Evolutionary conservation across 1,140 invertebrate species (phyloP).

Genomic region (Cotesia glomerata): DNA sequence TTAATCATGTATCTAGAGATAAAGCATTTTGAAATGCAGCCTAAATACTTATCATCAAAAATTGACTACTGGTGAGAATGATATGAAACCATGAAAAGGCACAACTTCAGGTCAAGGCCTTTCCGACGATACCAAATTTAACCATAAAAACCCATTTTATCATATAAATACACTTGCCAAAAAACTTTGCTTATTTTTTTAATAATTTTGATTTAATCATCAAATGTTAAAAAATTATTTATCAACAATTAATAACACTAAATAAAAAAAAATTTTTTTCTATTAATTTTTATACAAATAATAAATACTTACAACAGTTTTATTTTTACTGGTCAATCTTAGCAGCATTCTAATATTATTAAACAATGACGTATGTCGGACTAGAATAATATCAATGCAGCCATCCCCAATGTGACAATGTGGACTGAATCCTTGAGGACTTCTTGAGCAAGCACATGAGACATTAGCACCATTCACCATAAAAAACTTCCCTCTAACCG

Average conservation of each 20-base stretch:
- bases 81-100: too few species aligned
- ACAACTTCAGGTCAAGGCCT: too few species aligned
- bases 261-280: background rate
- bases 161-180: too few species aligned
- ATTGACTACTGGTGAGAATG: too few species aligned
- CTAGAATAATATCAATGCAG: constrained; percentile 78
- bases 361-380: constrained; percentile 75
- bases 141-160: too few species aligned
- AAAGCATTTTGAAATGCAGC: too few species aligned
- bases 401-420: constrained; percentile 84
- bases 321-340: constrained; percentile 66
- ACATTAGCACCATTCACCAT: constrained; percentile 81
- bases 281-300: too few species aligned
- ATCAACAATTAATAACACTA: constrained; percentile 10
- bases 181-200: too few species aligned
- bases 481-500: constrained; percentile 76
- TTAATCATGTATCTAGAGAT: too few species aligned
- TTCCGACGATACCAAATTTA: too few species aligned
- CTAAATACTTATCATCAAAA: too few species aligned
- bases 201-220: too few species aligned
- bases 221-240: background rate
- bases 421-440: constrained; percentile 79
- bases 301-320: constrained; percentile 63
- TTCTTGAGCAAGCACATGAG: constrained; percentile 78
- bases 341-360: constrained; percentile 78